Evolutionary conservation across 2,888 invertebrate genomes (phyloP), one percentile per base, ranked within the genome.

Genomic region (Tipula vernalis): DNA sequence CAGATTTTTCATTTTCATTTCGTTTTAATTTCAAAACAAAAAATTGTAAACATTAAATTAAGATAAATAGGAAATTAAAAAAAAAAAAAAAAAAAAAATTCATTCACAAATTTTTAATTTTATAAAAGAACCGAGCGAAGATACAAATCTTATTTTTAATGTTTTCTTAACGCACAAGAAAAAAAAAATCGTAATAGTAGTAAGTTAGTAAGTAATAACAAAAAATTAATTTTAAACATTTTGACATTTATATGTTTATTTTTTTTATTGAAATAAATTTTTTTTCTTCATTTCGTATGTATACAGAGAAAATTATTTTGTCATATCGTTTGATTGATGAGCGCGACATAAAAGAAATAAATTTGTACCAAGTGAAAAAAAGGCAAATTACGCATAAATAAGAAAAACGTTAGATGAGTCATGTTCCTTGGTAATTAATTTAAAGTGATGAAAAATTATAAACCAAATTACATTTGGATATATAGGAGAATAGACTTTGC

Each of bases 1-100:
- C 71, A 71, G 71, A 71, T 71, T 71, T 71, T 71, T 71, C 71
- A 71, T 71, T 71, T 71, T 71, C 28, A 28, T 71, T 28, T 71
- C 28, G 28, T 28, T 71, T 71, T 28, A 8, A 28, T 28, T 28
- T 28, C 12, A 71, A 71, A 57, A 71, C 71, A 71, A 71, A 71
- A 71, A 71, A 71, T 71, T 71, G 71, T 71, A 71, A 71, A 71
- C 71, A 71, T 71, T 71, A 71, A 71, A 71, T 71, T 71, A 71
- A 71, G 28, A 71, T 71, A 71, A 71, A 71, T 71, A 71, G 71
- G 71, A 71, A 71, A 71, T 71, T 71, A 71, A 71, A 28, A 71
- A 51, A 12, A 51, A 51, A 51, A 15, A 51, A 42, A 42, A 51
- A n/a, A 51, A 51, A 71, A 71, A 71, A 71, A 71, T 71, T 71